Percentiles rank a stretch among this genome's conserved stretches.
These are phyloP conservation scores for Riptortus pedestris DNA, from an alignment of 1,140 invertebrate genomes.

Conservation along the genomic window DNA sequence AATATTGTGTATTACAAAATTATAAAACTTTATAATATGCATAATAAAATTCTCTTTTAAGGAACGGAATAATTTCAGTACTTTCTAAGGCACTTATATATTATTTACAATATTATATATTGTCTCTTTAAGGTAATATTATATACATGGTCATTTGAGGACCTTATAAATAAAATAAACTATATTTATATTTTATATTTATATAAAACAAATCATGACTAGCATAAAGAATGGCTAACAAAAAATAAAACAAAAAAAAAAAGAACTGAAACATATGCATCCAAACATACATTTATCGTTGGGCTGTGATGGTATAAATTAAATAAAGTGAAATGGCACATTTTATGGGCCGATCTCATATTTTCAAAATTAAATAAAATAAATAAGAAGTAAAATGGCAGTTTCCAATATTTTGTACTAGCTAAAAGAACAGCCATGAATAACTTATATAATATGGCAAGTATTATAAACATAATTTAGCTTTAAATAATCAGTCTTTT, in stretches of 20 bases:
- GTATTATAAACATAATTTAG: too few species aligned
- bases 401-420: background rate
- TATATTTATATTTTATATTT: slow-evolving; percentile 6
- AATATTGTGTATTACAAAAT: slow-evolving; percentile 16
- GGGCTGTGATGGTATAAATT: background rate
- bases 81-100: slow-evolving; percentile 26
- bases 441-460: background rate
- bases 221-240: slow-evolving; percentile 10
- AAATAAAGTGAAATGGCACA: slow-evolving; percentile 4
- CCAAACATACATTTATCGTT: slow-evolving; percentile 3
- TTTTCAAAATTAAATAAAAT: background rate
- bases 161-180: slow-evolving; percentile 1
- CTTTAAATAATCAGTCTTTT: slow-evolving; percentile 14
- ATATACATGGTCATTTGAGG: background rate
- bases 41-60: slow-evolving; percentile 19
- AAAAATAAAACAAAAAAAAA: slow-evolving; percentile 2
- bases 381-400: background rate
- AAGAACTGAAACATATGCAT: too few species aligned
- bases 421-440: background rate
- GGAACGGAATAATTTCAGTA: slow-evolving; percentile 27
- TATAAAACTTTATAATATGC: slow-evolving; percentile 21
- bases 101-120: slow-evolving; percentile 28
- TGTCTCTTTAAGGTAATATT: slow-evolving; percentile 3
- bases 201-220: slow-evolving; percentile 8
- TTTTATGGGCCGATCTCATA: slow-evolving; percentile 8